Evolutionary conservation across 2,888 invertebrate genomes (phyloP), one percentile per base, ranked within the genome.

Genomic region (Elmis aenea): DNA sequence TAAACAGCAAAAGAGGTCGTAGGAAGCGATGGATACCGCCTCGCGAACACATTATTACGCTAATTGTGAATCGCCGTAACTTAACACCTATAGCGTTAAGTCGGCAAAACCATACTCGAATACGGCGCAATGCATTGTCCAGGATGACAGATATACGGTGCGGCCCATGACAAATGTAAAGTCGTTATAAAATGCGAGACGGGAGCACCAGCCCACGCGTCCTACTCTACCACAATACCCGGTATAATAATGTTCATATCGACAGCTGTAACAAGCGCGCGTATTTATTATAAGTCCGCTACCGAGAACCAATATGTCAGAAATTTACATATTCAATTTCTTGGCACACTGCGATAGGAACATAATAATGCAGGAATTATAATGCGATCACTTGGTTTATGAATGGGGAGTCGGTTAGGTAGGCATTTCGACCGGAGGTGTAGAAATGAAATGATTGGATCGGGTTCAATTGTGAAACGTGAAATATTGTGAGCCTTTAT

Each of bases 61-160:
- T 64, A 64, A 64, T 64, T 64, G 61, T 61, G 57, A 56, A 45
- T 47, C 50, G 54, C 58, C 61, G 60, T 64, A 64, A 64, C 57
- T 64, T 63, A 63, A 62, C 63, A 64, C 64, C 60, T 61, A 55
- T 57, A 53, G 61, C 52, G 61, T 43, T 51, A 53, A 59, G 59
- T 57, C 59, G 56, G 59, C 54, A 50, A 45, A n/a, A 51, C 41
- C 45, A 42, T 46, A 51, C 54, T 54, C 55, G 53, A 58, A 57
- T 55, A 54, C 53, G 56, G 56, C 50, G 49, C 53, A 51, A 45
- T 41, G 57, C 51, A 61, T 62, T 62, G 61, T 61, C 53, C 52
- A 42, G 34, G 51, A 49, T 58, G 64, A 63, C 62, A 63, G 62
- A 64, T 59, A 64, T 62, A 63, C 59, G 55, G 50, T 48, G 57